phyloP scores from a whole-genome alignment of 1,140 invertebrate species.

The Sesamia nonagrioides region DNA sequence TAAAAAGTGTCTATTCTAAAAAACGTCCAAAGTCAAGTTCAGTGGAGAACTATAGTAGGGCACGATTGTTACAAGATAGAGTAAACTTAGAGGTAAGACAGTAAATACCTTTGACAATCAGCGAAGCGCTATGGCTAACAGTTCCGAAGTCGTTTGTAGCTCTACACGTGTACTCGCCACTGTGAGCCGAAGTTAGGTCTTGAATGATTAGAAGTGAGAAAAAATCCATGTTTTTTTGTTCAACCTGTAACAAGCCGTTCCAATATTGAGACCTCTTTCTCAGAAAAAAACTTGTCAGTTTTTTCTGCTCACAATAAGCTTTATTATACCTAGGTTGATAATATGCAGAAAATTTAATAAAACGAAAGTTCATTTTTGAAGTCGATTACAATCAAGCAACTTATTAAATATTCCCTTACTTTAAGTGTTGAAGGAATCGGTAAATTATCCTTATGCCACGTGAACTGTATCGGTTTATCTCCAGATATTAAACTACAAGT shows the following conservation, averaged over 20 bases:
- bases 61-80: neutral
- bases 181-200: conserved; percentile 92
- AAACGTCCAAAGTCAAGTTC: neutral
- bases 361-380: neutral
- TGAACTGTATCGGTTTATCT: conserved; percentile 84
- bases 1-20: too few species aligned
- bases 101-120: conserved; percentile 93
- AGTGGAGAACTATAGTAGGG: neutral
- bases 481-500: conserved; percentile 83
- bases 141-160: conserved; percentile 92
- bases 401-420: conserved; percentile 54
- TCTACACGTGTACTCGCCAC: conserved; percentile 93
- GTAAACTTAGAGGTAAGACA: conserved; percentile 41
- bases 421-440: conserved; percentile 79
- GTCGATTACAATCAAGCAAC: neutral
- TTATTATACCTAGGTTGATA: too few species aligned
- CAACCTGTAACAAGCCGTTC: conserved; percentile 65
- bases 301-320: too few species aligned
- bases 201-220: conserved; percentile 92
- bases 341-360: too few species aligned
- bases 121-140: conserved; percentile 91
- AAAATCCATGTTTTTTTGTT: conserved; percentile 86
- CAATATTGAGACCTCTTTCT: too few species aligned
- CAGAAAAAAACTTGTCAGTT: too few species aligned
- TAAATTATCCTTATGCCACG: conserved; percentile 83